phyloP scores from a whole-genome alignment of 2,888 invertebrate genomes.

The Coremacera marginata region DNA sequence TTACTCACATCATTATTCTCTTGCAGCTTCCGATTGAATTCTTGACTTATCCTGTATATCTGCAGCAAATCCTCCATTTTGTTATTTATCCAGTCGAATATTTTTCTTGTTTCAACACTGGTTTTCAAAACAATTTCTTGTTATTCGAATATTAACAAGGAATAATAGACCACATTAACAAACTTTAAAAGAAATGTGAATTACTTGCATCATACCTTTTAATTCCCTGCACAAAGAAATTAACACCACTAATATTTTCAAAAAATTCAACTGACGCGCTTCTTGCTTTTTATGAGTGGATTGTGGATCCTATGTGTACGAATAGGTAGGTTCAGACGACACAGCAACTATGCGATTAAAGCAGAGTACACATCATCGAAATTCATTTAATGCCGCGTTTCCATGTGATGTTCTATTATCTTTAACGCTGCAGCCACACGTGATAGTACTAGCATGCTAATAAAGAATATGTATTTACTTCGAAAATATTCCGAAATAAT shows the following conservation, averaged over 20 bases:
- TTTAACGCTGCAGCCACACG: no score
- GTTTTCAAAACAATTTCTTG: not conserved
- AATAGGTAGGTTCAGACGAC: no score
- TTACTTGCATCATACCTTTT: no score
- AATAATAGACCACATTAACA: not conserved
- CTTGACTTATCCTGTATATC: conserved; percentile 43
- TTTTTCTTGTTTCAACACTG: not conserved
- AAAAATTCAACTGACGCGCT: conserved; percentile 33
- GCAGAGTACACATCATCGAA: no score
- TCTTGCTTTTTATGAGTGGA: conserved; percentile 21
- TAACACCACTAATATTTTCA: conserved; percentile 23
- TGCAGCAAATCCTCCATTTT: conserved; percentile 59
- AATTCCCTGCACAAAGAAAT: no score
- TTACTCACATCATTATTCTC: not conserved
- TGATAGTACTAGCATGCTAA: no score
- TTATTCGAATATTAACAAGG: not conserved
- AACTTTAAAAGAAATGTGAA: not conserved
- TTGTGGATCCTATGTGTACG: not conserved
- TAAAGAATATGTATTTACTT: no score
- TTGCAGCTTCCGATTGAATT: not conserved
- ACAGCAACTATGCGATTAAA: no score
- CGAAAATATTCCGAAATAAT: no score
- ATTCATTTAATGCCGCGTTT: no score
- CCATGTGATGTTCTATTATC: no score
- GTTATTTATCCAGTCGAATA: not conserved